These are phyloP conservation scores for Dicaeum eximium DNA, from an alignment of 2,113 vertebrate species.

Conservation along the genomic window DNA sequence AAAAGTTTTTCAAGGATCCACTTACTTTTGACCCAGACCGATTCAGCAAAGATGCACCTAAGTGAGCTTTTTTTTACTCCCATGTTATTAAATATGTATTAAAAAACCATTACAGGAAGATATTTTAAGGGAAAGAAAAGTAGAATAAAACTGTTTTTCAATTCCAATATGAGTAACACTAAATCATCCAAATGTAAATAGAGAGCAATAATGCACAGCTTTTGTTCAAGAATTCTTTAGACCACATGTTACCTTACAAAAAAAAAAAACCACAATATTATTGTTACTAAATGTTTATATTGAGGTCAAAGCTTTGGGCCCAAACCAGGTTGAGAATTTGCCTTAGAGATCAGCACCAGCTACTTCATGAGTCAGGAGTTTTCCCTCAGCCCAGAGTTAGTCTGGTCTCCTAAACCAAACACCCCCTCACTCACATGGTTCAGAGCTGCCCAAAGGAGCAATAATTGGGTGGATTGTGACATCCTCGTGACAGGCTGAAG, in stretches of 20 bases:
- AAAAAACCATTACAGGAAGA: neutral
- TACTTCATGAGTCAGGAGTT: neutral
- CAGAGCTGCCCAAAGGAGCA: neutral
- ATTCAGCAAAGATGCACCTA: slow-evolving; percentile 84
- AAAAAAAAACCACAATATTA: neutral
- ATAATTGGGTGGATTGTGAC: neutral
- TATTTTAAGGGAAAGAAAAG: neutral
- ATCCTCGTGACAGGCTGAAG: neutral
- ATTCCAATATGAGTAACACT: neutral
- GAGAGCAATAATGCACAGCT: neutral
- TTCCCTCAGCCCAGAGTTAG: neutral
- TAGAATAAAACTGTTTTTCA: neutral
- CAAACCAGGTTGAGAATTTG: neutral
- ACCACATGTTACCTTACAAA: neutral
- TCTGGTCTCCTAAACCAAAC: neutral
- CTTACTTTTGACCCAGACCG: slow-evolving; percentile 88
- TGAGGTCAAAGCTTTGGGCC: neutral
- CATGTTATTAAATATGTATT: neutral
- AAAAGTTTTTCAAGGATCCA: slow-evolving; percentile 86
- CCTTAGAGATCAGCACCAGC: neutral
- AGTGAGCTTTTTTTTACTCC: slow-evolving; percentile 73
- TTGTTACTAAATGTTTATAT: neutral
- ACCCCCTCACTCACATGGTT: neutral
- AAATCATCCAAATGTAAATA: neutral
- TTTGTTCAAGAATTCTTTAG: neutral